Evolutionary conservation across 2,888 invertebrate genomes (phyloP).

Genomic region (Criorhina ranunculi): DNA sequence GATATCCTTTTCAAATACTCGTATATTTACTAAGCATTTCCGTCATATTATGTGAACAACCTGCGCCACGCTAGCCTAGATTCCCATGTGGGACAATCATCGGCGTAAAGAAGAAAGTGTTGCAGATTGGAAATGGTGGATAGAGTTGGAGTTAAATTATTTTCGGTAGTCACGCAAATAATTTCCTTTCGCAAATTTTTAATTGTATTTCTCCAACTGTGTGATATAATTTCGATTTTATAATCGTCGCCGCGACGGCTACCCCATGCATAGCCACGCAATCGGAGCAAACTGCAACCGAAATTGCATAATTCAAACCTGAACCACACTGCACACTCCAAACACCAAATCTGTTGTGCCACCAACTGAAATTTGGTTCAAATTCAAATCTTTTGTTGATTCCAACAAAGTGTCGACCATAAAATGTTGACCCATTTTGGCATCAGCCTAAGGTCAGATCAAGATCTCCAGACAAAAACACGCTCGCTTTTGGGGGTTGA

Average conservation of each 20-base stretch:
- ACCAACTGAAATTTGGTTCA: constrained; percentile 21
- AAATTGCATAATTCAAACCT: constrained; percentile 52
- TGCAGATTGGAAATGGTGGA: not conserved
- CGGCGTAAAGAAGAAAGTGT: constrained; percentile 7
- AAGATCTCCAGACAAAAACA: constrained; percentile 22
- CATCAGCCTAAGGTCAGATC: constrained; percentile 53
- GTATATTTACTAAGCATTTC: no score
- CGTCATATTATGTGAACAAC: constrained; percentile 37
- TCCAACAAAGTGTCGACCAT: constrained; percentile 46
- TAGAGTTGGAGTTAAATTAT: constrained; percentile 46
- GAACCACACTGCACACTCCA: constrained; percentile 27
- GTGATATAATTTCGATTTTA: constrained; percentile 60
- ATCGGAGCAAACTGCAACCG: constrained; percentile 56
- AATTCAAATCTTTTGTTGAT: constrained; percentile 38
- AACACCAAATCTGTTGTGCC: not conserved
- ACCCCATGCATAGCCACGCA: constrained; percentile 57
- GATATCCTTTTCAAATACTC: constrained; percentile 22
- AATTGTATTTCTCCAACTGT: constrained; percentile 44
- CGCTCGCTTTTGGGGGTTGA: constrained; percentile 12
- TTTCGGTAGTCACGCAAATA: constrained; percentile 73
- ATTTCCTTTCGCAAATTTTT: constrained; percentile 53
- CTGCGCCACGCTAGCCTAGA: not conserved
- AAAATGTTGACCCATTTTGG: constrained; percentile 57
- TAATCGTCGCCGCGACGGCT: constrained; percentile 38
- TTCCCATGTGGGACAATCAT: not conserved